Evolutionary conservation across 2,888 invertebrate species (phyloP).

Genomic region (Pardosa pseudoannulata): DNA sequence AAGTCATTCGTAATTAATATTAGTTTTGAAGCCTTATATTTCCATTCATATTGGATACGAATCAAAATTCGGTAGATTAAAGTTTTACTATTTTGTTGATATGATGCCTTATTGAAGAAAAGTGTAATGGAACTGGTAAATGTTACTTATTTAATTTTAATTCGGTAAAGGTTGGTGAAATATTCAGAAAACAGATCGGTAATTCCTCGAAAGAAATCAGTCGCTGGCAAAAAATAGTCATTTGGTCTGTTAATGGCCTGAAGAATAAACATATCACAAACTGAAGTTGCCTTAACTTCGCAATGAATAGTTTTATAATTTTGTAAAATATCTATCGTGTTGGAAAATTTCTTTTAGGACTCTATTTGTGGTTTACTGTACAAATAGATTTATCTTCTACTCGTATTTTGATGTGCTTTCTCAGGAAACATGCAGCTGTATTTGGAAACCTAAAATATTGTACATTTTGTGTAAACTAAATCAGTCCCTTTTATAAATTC

Average conservation of each 20-base stretch:
- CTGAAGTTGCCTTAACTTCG: constrained; percentile 70
- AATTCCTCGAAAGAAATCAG: neutral
- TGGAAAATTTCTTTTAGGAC: constrained; percentile 37
- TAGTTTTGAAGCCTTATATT: neutral
- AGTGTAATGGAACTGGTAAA: no score
- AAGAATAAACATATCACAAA: constrained; percentile 69
- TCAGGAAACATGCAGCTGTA: constrained; percentile 33
- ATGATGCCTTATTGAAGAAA: no score
- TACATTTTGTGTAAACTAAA: constrained; percentile 11
- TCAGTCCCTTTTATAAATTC: neutral
- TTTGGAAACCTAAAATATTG: constrained; percentile 34
- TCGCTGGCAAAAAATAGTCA: constrained; percentile 3
- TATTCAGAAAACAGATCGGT: neutral
- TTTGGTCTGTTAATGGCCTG: constrained; percentile 33
- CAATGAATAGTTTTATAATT: constrained; percentile 67
- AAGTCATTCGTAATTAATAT: neutral
- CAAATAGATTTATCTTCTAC: constrained; percentile 50
- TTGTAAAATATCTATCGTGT: constrained; percentile 44
- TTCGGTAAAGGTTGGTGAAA: neutral
- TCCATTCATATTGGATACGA: no score
- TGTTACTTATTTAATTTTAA: neutral
- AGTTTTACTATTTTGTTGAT: no score
- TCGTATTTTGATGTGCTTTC: constrained; percentile 48
- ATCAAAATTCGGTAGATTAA: no score
- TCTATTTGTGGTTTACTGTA: constrained; percentile 53